These are phyloP conservation scores for Enteromius thamalakanensis DNA, from an alignment of 2,797 vertebrate species.

Conservation along the genomic window DNA sequence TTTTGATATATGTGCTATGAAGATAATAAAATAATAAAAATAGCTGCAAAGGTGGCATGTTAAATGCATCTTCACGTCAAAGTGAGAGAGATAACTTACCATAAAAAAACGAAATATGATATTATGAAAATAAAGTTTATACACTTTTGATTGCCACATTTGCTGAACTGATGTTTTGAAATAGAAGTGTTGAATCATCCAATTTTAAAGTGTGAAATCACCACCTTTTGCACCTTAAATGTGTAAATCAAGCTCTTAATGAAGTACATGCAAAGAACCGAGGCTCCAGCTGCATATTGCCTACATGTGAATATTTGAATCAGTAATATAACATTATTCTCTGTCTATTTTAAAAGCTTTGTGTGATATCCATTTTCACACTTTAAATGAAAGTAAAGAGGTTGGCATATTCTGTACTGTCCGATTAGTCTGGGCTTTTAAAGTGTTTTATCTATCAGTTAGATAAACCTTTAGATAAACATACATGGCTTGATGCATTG, in stretches of 20 bases:
- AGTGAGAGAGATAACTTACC: background rate
- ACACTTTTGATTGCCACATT: constrained; percentile 14
- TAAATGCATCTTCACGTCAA: background rate
- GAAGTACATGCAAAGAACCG: constrained; percentile 27
- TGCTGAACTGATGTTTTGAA: constrained; percentile 23
- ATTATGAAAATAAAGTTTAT: constrained; percentile 8
- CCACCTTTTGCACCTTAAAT: background rate
- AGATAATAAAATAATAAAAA: background rate
- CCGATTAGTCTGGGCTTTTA: constrained; percentile 49
- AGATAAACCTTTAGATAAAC: constrained; percentile 41
- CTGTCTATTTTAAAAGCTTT: constrained; percentile 36
- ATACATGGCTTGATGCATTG: constrained; percentile 34
- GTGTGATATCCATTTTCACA: constrained; percentile 40
- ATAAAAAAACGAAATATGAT: background rate
- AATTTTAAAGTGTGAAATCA: background rate
- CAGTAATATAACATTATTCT: constrained; percentile 25
- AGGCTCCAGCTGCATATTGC: background rate
- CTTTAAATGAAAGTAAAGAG: constrained; percentile 31
- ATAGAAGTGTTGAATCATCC: background rate
- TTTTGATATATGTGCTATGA: constrained; percentile 1
- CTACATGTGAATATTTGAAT: constrained; percentile 37
- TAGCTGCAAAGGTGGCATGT: background rate
- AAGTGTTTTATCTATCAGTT: constrained; percentile 37
- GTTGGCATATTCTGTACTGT: constrained; percentile 1
- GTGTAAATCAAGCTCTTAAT: constrained; percentile 38